Base-by-base conservation (phyloP, 2,888 invertebrate genomes). In the Lepidochrysops patricia region DNA sequence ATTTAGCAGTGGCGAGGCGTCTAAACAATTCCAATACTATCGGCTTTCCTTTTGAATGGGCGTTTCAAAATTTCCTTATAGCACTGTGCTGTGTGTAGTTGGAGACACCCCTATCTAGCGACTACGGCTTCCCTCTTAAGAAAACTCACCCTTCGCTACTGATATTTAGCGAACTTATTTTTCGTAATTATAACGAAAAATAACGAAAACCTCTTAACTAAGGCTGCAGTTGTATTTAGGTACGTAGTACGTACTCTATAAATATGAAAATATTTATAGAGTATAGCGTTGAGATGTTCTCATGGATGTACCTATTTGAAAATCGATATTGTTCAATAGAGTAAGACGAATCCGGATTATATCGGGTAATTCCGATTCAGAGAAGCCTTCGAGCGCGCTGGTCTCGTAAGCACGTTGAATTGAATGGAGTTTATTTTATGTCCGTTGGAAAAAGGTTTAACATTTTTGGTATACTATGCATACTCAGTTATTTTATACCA, bases 311-410 rank as follows among this genome's bases (percentile, higher is more conserved):
- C n/a, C n/a, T n/a, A 23, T 54, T 54, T 32, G 54, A 54, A 54
- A 32, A 54, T 54, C 54, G 32, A 54, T 54, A 54, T 54, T 54
- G 54, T 29, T 27, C 67, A 60, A 67, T 54, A 54, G 27, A 74
- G 70, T 32, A 54, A 52, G 54, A 54, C 32, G 54, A 54, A 54
- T 32, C 70, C 70, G 69, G 75, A 76, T 75, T 74, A 74, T 60
- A 62, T 68, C 63, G 66, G 72, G 72, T 75, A 70, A 72, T 71
- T 64, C 72, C 65, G 66, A 68, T 68, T 66, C 65, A 34, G 58
- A 64, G 63, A 59, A 64, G 64, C 66, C 56, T 61, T 58, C 57
- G 26, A 61, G 62, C 43, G 50, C 57, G 57, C 57, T 59, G 61
- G 57, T 27, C 58, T 27, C 54, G 54, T 54, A 32, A 54, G 54